Base-by-base conservation (phyloP, 2,888 invertebrate genomes). In the Protophormia terraenovae region DNA sequence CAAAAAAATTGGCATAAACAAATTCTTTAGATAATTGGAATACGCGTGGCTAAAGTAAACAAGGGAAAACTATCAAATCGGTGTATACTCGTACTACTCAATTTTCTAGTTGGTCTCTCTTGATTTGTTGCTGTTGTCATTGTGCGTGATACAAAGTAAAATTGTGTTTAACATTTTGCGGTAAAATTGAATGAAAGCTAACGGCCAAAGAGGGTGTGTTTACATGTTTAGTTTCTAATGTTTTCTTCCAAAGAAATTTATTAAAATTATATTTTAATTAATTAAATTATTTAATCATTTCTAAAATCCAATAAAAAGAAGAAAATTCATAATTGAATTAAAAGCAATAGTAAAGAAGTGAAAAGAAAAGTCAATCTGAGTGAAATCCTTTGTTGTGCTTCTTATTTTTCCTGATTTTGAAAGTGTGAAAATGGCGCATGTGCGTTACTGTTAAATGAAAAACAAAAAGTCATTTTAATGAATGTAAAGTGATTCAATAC, bases 371-470 rank as follows among this genome's bases (percentile, higher is more conserved):
- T 50, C 4, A 38, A 16, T 53, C 60, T 53, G 77, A 78, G 81
- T 82, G 78, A 64, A 78, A 66, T 77, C 73, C 78, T 75, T 82
- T 82, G 78, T 82, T 84, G 76, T 84, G 75, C 35, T 53, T 22
- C 24, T 41, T 58, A 64, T 22, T 79, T 60, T 64, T 55, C 35
- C 27, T 47, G 16, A 45, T 69, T 16, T 60, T 27, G 7, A 69
- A 58, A 8, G 14, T 64, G 35, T 47, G 16, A 7, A 60, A 55
- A 85, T 69, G 71, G 78, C 85, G 85, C 85, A 85, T 79, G 85
- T 78, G 85, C 78, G 22, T 73, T 77, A 41, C 35, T 81, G 50
- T 45, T 81, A 62, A 66, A 72, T 45, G 66, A 60, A 47, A 71
- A 79, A 24, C 19, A 47, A 55, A 67, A 72, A 41, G n/a, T 29